phyloP scores from a whole-genome alignment of 1,140 invertebrate genomes.

The Geopemphigus sp. region DNA sequence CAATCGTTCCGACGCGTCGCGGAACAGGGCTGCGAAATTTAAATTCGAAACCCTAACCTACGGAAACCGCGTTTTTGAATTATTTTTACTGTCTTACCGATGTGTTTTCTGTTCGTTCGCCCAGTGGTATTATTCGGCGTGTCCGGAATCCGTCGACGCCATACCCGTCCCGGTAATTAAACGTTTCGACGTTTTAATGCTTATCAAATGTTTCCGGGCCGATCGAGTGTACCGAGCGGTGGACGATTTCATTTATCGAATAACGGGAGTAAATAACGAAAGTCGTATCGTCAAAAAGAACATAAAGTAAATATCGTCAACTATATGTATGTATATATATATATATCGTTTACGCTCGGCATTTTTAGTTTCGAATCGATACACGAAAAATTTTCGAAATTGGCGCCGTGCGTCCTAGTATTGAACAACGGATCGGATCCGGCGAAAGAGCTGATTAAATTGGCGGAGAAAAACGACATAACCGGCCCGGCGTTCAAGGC shows the following conservation, averaged over 20 bases:
- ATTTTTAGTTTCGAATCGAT: conserved; percentile 79
- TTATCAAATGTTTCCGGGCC: conserved; percentile 80
- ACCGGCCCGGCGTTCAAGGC: neutral
- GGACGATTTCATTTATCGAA: conserved; percentile 72
- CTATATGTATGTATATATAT: too few relatives aligned
- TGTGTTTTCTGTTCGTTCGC: too few relatives aligned
- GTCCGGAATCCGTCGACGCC: neutral
- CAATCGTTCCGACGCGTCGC: too few relatives aligned
- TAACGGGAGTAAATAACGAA: conserved; percentile 77
- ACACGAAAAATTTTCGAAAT: conserved; percentile 60
- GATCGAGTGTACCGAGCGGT: conserved; percentile 80
- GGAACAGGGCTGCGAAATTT: too few relatives aligned
- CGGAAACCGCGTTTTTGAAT: too few relatives aligned
- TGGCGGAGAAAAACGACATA: conserved; percentile 49
- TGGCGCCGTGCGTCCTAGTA: conserved; percentile 53
- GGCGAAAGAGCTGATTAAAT: conserved; percentile 79
- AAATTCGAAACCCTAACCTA: too few relatives aligned
- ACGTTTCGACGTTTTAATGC: conserved; percentile 74
- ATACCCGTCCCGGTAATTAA: conserved; percentile 58
- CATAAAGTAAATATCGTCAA: conserved; percentile 66
- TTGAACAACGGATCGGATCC: conserved; percentile 78
- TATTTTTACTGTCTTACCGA: too few relatives aligned
- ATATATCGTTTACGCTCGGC: conserved; percentile 60
- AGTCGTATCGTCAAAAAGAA: conserved; percentile 82
- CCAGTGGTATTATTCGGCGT: conserved; percentile 30